These are phyloP conservation scores for Hydropsyche betteni DNA, from an alignment of 2,888 invertebrate species.

Conservation along the genomic window DNA sequence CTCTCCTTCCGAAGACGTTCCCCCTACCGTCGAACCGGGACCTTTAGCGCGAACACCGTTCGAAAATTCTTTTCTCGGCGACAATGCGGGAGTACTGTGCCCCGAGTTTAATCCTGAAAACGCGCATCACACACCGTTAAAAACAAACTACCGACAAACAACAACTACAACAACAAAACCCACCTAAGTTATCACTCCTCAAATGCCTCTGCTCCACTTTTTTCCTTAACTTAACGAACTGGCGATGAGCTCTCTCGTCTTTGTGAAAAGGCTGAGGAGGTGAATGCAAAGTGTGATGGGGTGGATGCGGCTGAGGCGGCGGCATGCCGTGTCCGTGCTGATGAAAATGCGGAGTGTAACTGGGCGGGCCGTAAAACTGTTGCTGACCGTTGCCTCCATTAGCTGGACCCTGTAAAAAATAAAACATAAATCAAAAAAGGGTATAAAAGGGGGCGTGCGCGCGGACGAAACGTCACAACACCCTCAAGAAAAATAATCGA, in stretches of 20 bases:
- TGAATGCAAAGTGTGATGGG: constrained; percentile 73
- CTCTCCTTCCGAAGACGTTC: constrained; percentile 83
- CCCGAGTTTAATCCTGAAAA: constrained; percentile 60
- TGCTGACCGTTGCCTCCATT: constrained; percentile 76
- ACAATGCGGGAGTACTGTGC: constrained; percentile 71
- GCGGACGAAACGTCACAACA: too few relatives aligned
- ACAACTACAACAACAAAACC: constrained; percentile 53
- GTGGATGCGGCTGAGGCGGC: constrained; percentile 65
- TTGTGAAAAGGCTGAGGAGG: constrained; percentile 69
- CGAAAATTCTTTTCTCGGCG: constrained; percentile 74
- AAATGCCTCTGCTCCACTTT: constrained; percentile 77
- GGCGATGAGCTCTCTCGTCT: constrained; percentile 81
- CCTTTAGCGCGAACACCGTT: constrained; percentile 61
- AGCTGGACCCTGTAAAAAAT: constrained; percentile 69
- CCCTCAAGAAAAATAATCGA: too few relatives aligned
- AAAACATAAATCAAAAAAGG: constrained; percentile 33
- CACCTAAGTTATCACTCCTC: constrained; percentile 68
- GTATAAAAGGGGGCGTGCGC: too few relatives aligned
- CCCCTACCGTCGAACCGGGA: constrained; percentile 65
- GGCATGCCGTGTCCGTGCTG: constrained; percentile 66
- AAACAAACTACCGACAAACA: neutral
- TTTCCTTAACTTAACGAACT: constrained; percentile 79
- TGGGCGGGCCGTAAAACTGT: constrained; percentile 72
- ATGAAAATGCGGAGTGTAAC: constrained; percentile 65
- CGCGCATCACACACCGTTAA: too few relatives aligned